A percentile compares a stretch with the other conserved stretches of the same genome.
Evolutionary conservation across 2,797 vertebrate genomes (phyloP).

Genomic region (Gephyroberyx darwinii): DNA sequence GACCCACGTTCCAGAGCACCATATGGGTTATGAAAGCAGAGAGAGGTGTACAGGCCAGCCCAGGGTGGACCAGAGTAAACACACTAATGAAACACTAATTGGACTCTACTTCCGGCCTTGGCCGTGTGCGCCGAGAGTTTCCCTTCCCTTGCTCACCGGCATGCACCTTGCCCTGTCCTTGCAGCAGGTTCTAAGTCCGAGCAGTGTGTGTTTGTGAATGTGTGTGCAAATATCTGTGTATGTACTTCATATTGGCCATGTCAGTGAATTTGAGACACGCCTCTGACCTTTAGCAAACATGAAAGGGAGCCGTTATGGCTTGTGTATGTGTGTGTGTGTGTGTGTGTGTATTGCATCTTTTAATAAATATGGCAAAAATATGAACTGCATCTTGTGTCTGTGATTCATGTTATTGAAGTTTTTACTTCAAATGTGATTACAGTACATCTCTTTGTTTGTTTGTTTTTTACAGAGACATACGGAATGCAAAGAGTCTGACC

Average conservation of each 20-base stretch:
- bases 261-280: background rate
- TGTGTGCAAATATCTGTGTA: slow-evolving; percentile 15
- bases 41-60: slow-evolving; percentile 36
- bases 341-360: slow-evolving; percentile 1
- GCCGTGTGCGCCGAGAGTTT: slow-evolving; percentile 46
- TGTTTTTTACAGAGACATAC: slow-evolving; percentile 88
- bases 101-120: slow-evolving; percentile 54
- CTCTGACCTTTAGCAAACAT: slow-evolving; percentile 15
- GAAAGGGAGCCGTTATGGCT: background rate
- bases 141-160: slow-evolving; percentile 28
- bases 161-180: slow-evolving; percentile 41
- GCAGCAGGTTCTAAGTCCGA: slow-evolving; percentile 41
- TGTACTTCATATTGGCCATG: background rate
- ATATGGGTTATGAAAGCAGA: slow-evolving; percentile 44
- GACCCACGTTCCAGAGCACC: slow-evolving; percentile 24
- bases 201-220: slow-evolving; percentile 15
- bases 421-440: background rate
- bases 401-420: slow-evolving; percentile 13
- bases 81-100: slow-evolving; percentile 74
- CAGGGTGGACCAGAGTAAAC: slow-evolving; percentile 64
- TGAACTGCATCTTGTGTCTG: background rate
- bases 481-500: slow-evolving; percentile 89
- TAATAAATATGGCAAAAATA: background rate
- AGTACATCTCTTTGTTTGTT: background rate
- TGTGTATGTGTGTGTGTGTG: background rate